A percentile compares a stretch with the other conserved stretches of the same genome.
Conservation (phyloP, 2,888 invertebrate species). For the Adela reaumurella region DNA sequence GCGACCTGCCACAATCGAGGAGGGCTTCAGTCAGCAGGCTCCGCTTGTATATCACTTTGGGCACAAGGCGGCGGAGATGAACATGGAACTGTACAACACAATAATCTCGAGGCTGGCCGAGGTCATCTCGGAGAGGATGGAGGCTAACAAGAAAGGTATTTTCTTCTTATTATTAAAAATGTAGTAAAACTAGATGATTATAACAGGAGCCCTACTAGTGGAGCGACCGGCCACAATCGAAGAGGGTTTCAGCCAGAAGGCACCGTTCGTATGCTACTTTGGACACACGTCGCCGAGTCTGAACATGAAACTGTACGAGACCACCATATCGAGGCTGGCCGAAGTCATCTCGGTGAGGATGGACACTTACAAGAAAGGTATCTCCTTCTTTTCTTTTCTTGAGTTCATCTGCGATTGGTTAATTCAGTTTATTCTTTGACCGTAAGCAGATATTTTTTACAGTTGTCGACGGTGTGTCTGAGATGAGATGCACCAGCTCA, state of each 20-base stretch:
- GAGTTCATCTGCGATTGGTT: too few species aligned
- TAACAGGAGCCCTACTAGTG: constrained; percentile 73
- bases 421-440: too few species aligned
- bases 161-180: too few species aligned
- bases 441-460: too few species aligned
- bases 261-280: constrained; percentile 90
- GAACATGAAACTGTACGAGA: constrained; percentile 81
- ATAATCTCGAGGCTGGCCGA: constrained; percentile 82
- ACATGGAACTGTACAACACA: constrained; percentile 79
- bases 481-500: too few species aligned
- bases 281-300: constrained; percentile 76
- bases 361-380: constrained; percentile 83
- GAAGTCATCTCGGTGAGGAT: constrained; percentile 81
- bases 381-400: too few species aligned
- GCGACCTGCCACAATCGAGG: constrained; percentile 89
- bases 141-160: constrained; percentile 79
- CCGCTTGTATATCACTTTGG: constrained; percentile 94
- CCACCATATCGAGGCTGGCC: constrained; percentile 79
- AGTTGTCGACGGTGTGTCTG: too few species aligned
- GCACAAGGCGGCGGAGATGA: constrained; percentile 71
- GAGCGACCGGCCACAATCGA: constrained; percentile 92
- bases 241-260: constrained; percentile 92
- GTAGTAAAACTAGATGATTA: too few species aligned
- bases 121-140: constrained; percentile 78
- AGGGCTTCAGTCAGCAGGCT: constrained; percentile 91